These are phyloP conservation scores for Hirudo medicinalis DNA, from an alignment of 1,140 invertebrate genomes.

Conservation along the genomic window DNA sequence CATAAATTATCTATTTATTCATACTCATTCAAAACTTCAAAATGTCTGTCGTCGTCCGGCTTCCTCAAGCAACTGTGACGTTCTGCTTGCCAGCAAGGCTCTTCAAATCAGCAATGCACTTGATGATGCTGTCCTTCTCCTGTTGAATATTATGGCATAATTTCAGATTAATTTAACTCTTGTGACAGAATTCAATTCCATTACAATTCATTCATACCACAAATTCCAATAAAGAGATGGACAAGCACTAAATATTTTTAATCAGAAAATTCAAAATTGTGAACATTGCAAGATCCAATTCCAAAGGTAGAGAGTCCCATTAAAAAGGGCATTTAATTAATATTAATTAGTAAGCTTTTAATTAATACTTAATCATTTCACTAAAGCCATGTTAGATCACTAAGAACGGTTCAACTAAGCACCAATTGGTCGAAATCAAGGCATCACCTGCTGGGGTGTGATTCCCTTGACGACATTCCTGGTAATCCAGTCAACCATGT, in stretches of 20 bases:
- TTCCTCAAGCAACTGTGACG: background rate
- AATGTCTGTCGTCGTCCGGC: too few relatives aligned
- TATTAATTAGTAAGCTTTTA: too few relatives aligned
- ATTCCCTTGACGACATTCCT: constrained; percentile 68
- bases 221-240: too few relatives aligned
- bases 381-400: too few relatives aligned
- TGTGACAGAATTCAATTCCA: background rate
- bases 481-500: constrained; percentile 87
- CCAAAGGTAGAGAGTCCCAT: too few relatives aligned
- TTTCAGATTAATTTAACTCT: background rate
- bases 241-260: too few relatives aligned
- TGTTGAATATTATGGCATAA: constrained; percentile 18
- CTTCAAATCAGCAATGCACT: constrained; percentile 75
- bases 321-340: background rate
- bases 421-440: too few relatives aligned
- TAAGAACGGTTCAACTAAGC: too few relatives aligned
- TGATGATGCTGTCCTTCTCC: constrained; percentile 73
- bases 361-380: too few relatives aligned
- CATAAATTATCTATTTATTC: too few relatives aligned
- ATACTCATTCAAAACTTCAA: too few relatives aligned
- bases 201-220: too few relatives aligned
- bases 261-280: background rate
- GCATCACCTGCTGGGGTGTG: constrained; percentile 61
- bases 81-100: constrained; percentile 45
- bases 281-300: background rate